These are phyloP conservation scores for Pipistrellus pygmaeus DNA, from an alignment of 2,797 vertebrate genomes.

Conservation along the genomic window DNA sequence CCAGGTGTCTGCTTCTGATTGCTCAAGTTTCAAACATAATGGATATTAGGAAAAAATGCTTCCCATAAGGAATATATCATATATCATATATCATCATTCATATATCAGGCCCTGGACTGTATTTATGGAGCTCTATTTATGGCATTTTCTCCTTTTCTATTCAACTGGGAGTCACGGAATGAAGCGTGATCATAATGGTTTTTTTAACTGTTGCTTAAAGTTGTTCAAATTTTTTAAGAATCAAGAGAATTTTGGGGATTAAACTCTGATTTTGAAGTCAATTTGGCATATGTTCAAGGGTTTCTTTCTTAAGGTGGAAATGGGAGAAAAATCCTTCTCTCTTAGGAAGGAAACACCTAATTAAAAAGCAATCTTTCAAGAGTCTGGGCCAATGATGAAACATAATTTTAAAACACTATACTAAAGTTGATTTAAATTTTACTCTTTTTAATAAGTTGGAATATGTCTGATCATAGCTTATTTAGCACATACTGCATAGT, in stretches of 20 bases:
- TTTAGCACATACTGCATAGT: not conserved
- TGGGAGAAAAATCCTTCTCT: constrained; percentile 60
- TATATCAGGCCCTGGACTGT: not conserved
- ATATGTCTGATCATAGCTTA: constrained; percentile 13
- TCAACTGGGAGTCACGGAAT: constrained; percentile 49
- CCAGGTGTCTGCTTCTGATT: constrained; percentile 78
- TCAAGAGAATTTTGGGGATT: constrained; percentile 70
- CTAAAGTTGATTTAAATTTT: constrained; percentile 48
- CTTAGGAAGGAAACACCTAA: constrained; percentile 58
- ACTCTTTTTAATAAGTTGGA: constrained; percentile 12
- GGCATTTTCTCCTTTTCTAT: constrained; percentile 40
- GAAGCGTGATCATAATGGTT: constrained; percentile 35
- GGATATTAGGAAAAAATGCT: constrained; percentile 61
- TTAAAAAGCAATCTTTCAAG: constrained; percentile 70
- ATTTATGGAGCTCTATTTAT: not conserved
- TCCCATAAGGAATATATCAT: constrained; percentile 48
- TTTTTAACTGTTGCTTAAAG: constrained; percentile 66
- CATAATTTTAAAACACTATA: constrained; percentile 53
- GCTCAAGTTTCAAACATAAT: constrained; percentile 61
- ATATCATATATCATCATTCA: not conserved
- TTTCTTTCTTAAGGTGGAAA: constrained; percentile 64
- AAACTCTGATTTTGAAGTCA: constrained; percentile 54
- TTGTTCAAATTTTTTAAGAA: constrained; percentile 63
- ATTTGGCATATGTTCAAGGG: constrained; percentile 62
- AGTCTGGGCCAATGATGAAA: constrained; percentile 40